phyloP scores from a whole-genome alignment of 2,888 invertebrate genomes.

The Lordiphosa fenestrarum region DNA sequence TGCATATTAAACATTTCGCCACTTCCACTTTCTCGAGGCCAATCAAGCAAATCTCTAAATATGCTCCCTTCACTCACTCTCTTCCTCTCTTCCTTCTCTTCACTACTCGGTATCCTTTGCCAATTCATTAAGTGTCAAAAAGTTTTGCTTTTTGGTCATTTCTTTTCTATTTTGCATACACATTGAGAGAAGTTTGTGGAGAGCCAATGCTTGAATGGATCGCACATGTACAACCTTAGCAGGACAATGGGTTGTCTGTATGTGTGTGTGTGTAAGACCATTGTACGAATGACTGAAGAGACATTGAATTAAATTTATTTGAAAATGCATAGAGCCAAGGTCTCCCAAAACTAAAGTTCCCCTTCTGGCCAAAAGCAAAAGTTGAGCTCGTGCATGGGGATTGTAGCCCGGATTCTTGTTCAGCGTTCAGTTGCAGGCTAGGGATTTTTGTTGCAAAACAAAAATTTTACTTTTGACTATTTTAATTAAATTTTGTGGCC shows the following conservation, averaged over 20 bases:
- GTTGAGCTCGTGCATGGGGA: conserved; percentile 21
- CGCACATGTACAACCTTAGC: conserved; percentile 58
- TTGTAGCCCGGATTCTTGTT: conserved; percentile 22
- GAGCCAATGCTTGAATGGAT: conserved; percentile 55
- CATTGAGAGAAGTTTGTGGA: conserved; percentile 27
- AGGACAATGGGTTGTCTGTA: conserved; percentile 44
- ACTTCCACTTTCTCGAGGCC: conserved; percentile 42
- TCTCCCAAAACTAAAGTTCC: conserved; percentile 61
- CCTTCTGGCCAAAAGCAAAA: conserved; percentile 29
- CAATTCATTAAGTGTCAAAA: conserved; percentile 73
- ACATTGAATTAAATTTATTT: conserved; percentile 75
- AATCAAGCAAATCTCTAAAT: conserved; percentile 36
- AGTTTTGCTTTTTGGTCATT: conserved; percentile 71
- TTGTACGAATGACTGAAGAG: conserved; percentile 70
- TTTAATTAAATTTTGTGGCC: background rate
- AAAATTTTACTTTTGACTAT: conserved; percentile 1
- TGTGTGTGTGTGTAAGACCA: conserved; percentile 45
- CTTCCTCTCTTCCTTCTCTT: conserved; percentile 43
- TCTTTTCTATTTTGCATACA: conserved; percentile 58
- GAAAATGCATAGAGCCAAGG: conserved; percentile 54
- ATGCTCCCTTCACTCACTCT: conserved; percentile 6
- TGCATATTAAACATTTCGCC: conserved; percentile 53
- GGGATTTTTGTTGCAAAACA: conserved; percentile 14
- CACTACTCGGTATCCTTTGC: conserved; percentile 62
- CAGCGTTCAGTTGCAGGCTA: conserved; percentile 27